phyloP scores from a whole-genome alignment of 2,888 invertebrate genomes.

The Lithophane socia region DNA sequence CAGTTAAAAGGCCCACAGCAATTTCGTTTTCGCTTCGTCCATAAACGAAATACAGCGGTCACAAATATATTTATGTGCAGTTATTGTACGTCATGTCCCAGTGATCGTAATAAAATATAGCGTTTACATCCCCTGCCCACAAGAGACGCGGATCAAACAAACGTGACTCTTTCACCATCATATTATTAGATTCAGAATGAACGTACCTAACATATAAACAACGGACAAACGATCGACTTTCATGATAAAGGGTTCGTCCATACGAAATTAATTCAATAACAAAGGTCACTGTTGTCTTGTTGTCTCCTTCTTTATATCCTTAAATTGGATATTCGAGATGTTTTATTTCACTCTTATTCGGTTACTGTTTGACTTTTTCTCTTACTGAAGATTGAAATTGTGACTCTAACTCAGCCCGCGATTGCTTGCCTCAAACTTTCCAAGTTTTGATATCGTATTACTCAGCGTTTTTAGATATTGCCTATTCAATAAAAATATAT shows the following conservation, averaged over 20 bases:
- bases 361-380: constrained; percentile 52
- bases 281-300: constrained; percentile 80
- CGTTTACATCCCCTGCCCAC: constrained; percentile 62
- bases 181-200: constrained; percentile 84
- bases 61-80: constrained; percentile 70
- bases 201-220: constrained; percentile 81
- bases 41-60: constrained; percentile 66
- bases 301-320: constrained; percentile 72
- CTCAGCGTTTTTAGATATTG: constrained; percentile 59
- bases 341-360: constrained; percentile 54
- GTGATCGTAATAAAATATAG: constrained; percentile 75
- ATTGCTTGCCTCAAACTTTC: constrained; percentile 52
- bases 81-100: constrained; percentile 74
- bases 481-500: constrained; percentile 57
- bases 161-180: constrained; percentile 78
- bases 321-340: constrained; percentile 60
- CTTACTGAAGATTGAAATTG: constrained; percentile 62
- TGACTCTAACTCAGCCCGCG: constrained; percentile 52
- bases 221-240: constrained; percentile 83
- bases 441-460: constrained; percentile 58
- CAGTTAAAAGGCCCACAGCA: constrained; percentile 47
- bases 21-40: constrained; percentile 53
- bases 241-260: constrained; percentile 81
- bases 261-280: constrained; percentile 85
- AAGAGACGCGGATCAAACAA: constrained; percentile 69